Evolutionary conservation across 2,797 vertebrate genomes (phyloP), one percentile per base, ranked within the genome.

Genomic region (Lutjanus campechanus): DNA sequence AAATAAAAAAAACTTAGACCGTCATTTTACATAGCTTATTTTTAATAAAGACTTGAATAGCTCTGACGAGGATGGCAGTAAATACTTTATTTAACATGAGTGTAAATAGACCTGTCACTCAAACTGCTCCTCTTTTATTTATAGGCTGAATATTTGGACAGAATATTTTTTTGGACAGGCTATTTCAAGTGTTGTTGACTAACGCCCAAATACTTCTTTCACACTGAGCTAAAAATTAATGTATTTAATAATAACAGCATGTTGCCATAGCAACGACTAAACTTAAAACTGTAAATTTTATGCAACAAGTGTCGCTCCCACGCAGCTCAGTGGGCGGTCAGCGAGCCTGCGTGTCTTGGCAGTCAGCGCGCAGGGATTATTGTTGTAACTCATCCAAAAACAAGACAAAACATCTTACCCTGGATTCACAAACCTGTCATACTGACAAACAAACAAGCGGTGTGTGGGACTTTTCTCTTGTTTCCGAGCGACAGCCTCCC

Each of bases 381-480:
- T 8, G 20, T 5, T 8, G 20, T 4, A 59, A 55, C 29, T 10
- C 4, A 46, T 20, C 4, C 29, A 36, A 36, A 36, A 36, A 36
- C 29, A 36, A 36, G 29, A 36, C 54, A 36, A 66, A 80, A 67
- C 53, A 19, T 49, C 68, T 79, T 70, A 86, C 64, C 76, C 62
- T 58, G 6, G 17, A n/a, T 77, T 73, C 75, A 88, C 88, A 87
- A 78, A 88, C 79, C 86, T 91, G 82, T 73, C 89, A 89, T 90
- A 69, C 73, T 78, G 84, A 83, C 76, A 78, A 62, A 74, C 46
- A 44, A 11, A 11, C 46, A 15, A 36, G 29, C 44, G 25, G n/a
- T 43, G 25, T 19, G 43, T n/a, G 41, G 25, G 29, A 29, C 40
- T 75, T 46, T 47, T 15, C 29, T 29, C 65, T 25, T 36, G 29